Percentiles rank a stretch among this genome's conserved stretches.
Conservation (phyloP, 2,113 vertebrate genomes). For the Sebastes fasciatus region DNA sequence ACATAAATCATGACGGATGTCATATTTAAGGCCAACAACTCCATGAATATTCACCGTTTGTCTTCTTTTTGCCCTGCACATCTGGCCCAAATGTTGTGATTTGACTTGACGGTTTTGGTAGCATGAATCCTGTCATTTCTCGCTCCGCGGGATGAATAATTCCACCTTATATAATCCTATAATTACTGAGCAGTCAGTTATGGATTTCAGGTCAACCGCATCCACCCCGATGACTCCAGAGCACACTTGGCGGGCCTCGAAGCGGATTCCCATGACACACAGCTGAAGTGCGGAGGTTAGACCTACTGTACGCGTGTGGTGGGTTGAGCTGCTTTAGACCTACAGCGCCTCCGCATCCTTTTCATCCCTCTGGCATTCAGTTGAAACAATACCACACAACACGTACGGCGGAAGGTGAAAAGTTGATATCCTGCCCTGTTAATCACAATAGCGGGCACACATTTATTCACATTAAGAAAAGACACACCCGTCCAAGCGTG, state of each 20-base stretch:
- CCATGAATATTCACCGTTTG: constrained; percentile 58
- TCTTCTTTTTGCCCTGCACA: constrained; percentile 1
- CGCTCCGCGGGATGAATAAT: constrained; percentile 37
- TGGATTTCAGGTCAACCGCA: constrained; percentile 62
- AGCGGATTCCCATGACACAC: constrained; percentile 24
- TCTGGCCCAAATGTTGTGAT: constrained; percentile 29
- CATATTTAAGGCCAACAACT: constrained; percentile 33
- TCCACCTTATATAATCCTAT: constrained; percentile 41
- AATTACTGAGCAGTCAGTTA: constrained; percentile 52
- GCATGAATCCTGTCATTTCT: constrained; percentile 44
- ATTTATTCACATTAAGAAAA: constrained; percentile 1
- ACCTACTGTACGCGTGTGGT: background rate
- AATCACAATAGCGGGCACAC: background rate
- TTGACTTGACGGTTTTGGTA: constrained; percentile 45
- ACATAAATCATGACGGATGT: constrained; percentile 50
- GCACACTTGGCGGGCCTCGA: constrained; percentile 23
- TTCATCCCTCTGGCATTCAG: constrained; percentile 30
- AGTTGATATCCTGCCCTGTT: constrained; percentile 29
- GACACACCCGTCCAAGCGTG: background rate
- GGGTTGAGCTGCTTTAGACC: constrained; percentile 10
- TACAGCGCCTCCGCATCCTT: constrained; percentile 24
- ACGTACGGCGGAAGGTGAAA: constrained; percentile 13
- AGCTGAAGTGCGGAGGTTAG: background rate
- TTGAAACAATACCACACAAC: constrained; percentile 25
- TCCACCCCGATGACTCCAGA: constrained; percentile 42